Base-by-base conservation (phyloP, 2,797 vertebrate genomes). In the Numenius phaeopus region DNA sequence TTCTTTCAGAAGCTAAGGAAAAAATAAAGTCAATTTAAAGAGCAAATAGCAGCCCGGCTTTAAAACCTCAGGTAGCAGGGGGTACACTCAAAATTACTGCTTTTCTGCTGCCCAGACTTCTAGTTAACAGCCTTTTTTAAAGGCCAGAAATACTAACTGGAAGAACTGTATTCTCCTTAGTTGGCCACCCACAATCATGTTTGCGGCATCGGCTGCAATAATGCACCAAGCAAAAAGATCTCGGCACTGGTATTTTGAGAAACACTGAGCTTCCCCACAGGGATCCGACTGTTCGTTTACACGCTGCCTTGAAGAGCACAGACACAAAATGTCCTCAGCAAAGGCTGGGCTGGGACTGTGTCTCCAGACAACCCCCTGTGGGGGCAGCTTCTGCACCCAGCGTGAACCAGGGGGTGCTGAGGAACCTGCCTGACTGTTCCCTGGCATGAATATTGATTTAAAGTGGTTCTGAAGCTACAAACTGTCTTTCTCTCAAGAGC, bases 341-440 rank as follows among this genome's bases (percentile, higher is more conserved):
- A n/a, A 23, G 18, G 42, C 50, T 16, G 4, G n/a, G 0, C 69
- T 23, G 73, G 16, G 9, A 6, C 66, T 3, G 24, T 4, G 1
- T 7, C 42, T 50, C 76, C 6, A 9, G 58, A 18, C 58, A 49
- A 16, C 11, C 50, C 17, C 37, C 58, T 42, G 6, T 4, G 14
- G 1, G 73, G 7, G 30, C 66, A 26, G 75, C 75, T 49, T 14
- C 83, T 17, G 49, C 34, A 0, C 75, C n/a, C 84, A 1, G 84
- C 75, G 32, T 9, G 14, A 4, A 10, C 4, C 65, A 9, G 1
- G 23, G 47, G 47, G 14, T 4, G 39, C 47, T 11, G 47, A 46
- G 73, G 84, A 70, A 54, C 65, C 52, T 16, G 47, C 65, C 64
- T 2, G 1, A 2, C 34, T n/a, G 3, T 29, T 19, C 65, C 1